Evolutionary conservation across 2,113 vertebrate species (phyloP), one percentile per base, ranked within the genome.

Genomic region (Galeopterus variegatus): DNA sequence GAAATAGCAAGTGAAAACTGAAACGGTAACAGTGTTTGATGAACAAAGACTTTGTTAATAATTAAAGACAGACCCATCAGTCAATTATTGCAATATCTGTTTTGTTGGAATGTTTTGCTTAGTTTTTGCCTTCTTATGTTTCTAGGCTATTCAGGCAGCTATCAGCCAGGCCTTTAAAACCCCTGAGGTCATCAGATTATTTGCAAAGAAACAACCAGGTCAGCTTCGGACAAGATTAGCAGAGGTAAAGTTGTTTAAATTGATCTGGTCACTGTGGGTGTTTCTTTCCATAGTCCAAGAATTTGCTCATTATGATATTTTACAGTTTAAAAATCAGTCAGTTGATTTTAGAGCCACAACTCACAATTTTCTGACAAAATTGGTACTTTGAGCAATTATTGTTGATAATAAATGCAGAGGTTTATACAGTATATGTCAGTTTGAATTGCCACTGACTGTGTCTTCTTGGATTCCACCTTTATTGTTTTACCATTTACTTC

Each of bases 121-220:
- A 60, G 64, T 62, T 85, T 94, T 60, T 65, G 19, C 65, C 13
- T 96, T 84, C 41, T 98, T 97, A 79, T 70, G 89, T 72, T 98
- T 96, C 81, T 96, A 99, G 99, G 99, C 99, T 41, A 99, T 99
- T 96, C 99, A 99, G 97, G 99, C 99, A 93, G 99, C 99, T 85
- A 99, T 99, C 98, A 99, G 99, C 98, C 99, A 99, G 98, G 99
- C 99, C 0, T 99, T 99, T 98, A 99, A 99, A 98, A 99, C 99
- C 24, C 99, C 99, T 0, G 99, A 99, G 97, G 99, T 99, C 89
- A 99, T 99, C 97, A 98, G 99, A 89, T 98, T 99, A 94, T 99
- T 99, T 99, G 99, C 99, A 15, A 99, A 99, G 99, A 99, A 99
- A 97, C 99, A 99, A 97, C 99, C 99, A 0, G 99, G 99, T 56